These are phyloP conservation scores for Acromyrmex charruanus DNA, from an alignment of 1,140 invertebrate species.

Conservation along the genomic window DNA sequence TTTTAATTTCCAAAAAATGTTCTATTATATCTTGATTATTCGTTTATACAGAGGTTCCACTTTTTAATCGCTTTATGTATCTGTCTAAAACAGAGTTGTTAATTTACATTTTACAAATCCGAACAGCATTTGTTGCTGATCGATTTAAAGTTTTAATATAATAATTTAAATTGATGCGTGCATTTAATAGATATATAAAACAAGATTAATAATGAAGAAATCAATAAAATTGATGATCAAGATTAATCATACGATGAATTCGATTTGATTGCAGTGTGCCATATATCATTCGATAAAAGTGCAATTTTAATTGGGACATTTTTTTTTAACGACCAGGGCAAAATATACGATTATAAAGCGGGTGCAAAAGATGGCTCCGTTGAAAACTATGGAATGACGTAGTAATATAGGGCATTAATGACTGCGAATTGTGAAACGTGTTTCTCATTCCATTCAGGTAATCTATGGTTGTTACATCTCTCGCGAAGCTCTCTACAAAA, in stretches of 20 bases:
- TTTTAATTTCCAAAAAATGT: not conserved
- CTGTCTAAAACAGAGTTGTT: not conserved
- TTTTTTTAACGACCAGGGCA: slow-evolving; percentile 29
- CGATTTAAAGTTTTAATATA: not conserved
- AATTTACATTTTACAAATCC: not conserved
- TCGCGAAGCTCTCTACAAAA: slow-evolving; percentile 66
- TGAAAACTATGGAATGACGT: slow-evolving; percentile 45
- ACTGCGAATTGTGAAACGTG: slow-evolving; percentile 62
- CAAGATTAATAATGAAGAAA: not conserved
- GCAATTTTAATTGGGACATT: slow-evolving; percentile 38
- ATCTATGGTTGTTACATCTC: slow-evolving; percentile 68
- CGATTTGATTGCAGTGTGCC: not conserved
- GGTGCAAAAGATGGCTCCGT: slow-evolving; percentile 35
- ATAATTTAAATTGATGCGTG: not conserved
- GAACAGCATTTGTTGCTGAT: not conserved
- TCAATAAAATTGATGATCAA: not conserved
- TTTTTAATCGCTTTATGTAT: not conserved
- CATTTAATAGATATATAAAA: not conserved
- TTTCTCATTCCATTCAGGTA: slow-evolving; percentile 75
- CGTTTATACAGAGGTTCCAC: not conserved
- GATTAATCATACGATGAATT: not conserved
- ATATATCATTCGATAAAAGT: slow-evolving; percentile 16
- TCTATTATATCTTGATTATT: not conserved
- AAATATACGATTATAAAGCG: slow-evolving; percentile 31
- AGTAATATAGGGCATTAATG: slow-evolving; percentile 58